Evolutionary conservation across 2,888 invertebrate genomes (phyloP), one percentile per base, ranked within the genome.

Genomic region (Bimastos eiseni): DNA sequence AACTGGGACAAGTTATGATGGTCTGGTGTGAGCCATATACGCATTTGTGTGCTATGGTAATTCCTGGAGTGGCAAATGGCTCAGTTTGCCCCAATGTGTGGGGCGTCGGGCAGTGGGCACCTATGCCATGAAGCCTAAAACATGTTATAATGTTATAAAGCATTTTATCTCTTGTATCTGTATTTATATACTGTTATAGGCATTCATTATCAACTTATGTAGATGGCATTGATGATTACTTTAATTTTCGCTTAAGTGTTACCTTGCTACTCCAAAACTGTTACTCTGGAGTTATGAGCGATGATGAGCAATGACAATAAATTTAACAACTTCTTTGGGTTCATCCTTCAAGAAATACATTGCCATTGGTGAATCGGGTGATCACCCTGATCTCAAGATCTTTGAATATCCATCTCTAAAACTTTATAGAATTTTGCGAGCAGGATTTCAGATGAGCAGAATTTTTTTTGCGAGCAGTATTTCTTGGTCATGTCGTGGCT

Each of bases 341-440:
- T 13, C 95, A 95, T 92, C 96, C 97, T 36, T 94, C 94, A 96
- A 95, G 92, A 95, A 96, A 91, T 97, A 97, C 92, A 96, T 98
- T 93, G 98, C 98, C 0, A 96, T 98, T n/a, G 98, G 97, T 0
- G 98, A 98, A 95, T 97, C 97, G 94, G 97, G 97, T 0, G 94
- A 94, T 0, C 95, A 96, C 13, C 98, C 98, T 0, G 95, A 97
- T 30, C 97, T 98, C 92, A 96, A 97, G 55, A 96, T 98, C 88
- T 98, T 97, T 94, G 96, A 97, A 91, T 98, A 97, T 97, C 98
- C 98, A 0, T 96, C 96, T 91, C 96, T 98, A 95, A 96, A 97
- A 90, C 96, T 97, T 19, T 96, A 97, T 89, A 96, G 97, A 5
- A 96, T 97, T 33, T 95, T 98, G 44, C 95, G 96, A 91, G 96